Evolutionary conservation across 2,888 invertebrate genomes (phyloP), one percentile per base, ranked within the genome.

Genomic region (Sphaerophoria rueppellii): DNA sequence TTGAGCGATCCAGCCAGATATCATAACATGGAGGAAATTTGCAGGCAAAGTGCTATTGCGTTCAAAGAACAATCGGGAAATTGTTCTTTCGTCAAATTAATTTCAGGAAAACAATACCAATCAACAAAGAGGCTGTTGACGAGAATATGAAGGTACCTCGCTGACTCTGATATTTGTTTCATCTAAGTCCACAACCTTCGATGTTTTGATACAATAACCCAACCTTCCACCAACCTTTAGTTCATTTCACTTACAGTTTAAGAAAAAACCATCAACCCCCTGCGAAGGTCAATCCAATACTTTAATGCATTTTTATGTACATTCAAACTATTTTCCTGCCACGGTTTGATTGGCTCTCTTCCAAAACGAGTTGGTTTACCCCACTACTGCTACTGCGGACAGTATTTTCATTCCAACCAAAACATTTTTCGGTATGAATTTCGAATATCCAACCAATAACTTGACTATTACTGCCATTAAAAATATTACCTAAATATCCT

Each of bases 391-490:
- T 40, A 67, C 11, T 52, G 24, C 43, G 24, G 40, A 16, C 37
- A 32, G 52, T 40, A 43, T 63, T 34, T 57, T 57, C 48, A 40
- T 61, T 37, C 40, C 48, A 6, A 48, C 57, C 24, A 24, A 24
- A 24, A 24, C 24, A 50, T 63, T 77, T 71, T 48, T 57, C 55
- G 11, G 12, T 35, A 32, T 50, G 16, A 55, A 24, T 37, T 46
- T 12, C 54, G 37, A 57, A 37, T 40, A 37, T 7, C 12, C 24
- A 63, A 48, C 77, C 77, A 63, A 63, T 55, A 61, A 75, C 57
- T 58, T 61, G 14, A 75, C 40, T 58, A 67, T 72, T 72, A 16
- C 58, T 50, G 16, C 14, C 57, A 75, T 57, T 58, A 75, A 65
- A 65, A 58, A 58, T 58, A 32, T 57, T n/a, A 50, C 40, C 52